Evolutionary conservation across 1,140 invertebrate species (phyloP), one percentile per base, ranked within the genome.

Genomic region (Pectinophora gossypiella): DNA sequence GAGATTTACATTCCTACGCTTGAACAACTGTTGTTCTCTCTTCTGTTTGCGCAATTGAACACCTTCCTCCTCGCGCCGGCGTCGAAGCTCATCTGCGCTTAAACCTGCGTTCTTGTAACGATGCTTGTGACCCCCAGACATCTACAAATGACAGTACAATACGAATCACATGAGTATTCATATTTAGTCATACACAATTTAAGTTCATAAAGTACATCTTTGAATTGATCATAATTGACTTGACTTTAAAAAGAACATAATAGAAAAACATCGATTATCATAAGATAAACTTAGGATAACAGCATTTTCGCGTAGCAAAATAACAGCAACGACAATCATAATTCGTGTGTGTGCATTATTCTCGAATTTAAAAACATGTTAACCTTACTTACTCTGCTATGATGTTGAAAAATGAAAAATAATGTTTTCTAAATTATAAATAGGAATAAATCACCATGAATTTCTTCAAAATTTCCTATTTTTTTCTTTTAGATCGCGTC

Each of bases 11-110:
- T 98, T 98, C 65, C 97, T 90, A 35, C 96, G 89, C 88, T 99
- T 99, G 58, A 95, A 97, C 12, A 98, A 86, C 79, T 97, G 95
- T 65, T 96, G 94, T 76, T 99, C 98, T 62, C 98, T 85, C 85
- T 98, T 98, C 69, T 98, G 97, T 89, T 99, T 99, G 19, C 98
- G 87, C 22, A 99, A 88, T 73, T 99, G 97, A 19, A 99, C 94
- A 22, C 97, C 97, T 89, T 99, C 97, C 76, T 99, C 98, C 88
- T 99, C 98, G 51, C 98, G 89, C 43, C 98, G 89, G 48, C 97
- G 91, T 18, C 98, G 89, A 52, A 99, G 88, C 85, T 99, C 97
- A 68, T 97, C 94, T 10, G 96, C 95, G 87, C 98, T 97, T 59
- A 98, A 85, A 3, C 94, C 96, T 58, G 92, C 91, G 89, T 98